phyloP scores from a whole-genome alignment of 1,140 invertebrate genomes.

The Lepeophtheirus salmonis region DNA sequence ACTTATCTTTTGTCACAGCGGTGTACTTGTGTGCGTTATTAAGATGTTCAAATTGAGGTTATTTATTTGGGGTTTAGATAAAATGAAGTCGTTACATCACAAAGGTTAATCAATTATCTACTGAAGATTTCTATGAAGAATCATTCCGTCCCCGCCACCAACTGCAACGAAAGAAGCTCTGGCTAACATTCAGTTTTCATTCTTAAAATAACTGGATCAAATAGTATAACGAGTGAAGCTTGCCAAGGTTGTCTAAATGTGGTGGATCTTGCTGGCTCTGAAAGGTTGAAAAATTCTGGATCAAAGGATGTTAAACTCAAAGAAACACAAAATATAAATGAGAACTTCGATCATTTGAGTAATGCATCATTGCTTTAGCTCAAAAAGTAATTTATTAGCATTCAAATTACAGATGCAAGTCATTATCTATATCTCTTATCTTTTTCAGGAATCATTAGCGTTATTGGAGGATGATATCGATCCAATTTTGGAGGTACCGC shows the following conservation, averaged over 20 bases:
- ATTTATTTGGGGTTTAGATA: too few species aligned
- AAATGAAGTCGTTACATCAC: slow-evolving; percentile 33
- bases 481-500: slow-evolving; percentile 60
- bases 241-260: slow-evolving; percentile 47
- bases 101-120: slow-evolving; percentile 42
- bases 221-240: slow-evolving; percentile 12
- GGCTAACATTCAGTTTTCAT: slow-evolving; percentile 58
- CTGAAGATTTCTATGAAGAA: slow-evolving; percentile 54
- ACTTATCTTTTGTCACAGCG: slow-evolving; percentile 25
- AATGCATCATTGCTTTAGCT: slow-evolving; percentile 67
- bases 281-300: slow-evolving; percentile 56
- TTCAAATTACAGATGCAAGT: too few species aligned
- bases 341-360: slow-evolving; percentile 59
- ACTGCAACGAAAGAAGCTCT: slow-evolving; percentile 38
- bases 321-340: slow-evolving; percentile 77
- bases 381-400: slow-evolving; percentile 41
- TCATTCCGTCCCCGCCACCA: slow-evolving; percentile 40
- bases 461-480: slow-evolving; percentile 51
- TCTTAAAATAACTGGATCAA: slow-evolving; percentile 10
- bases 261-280: slow-evolving; percentile 81
- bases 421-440: too few species aligned
- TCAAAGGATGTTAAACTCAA: slow-evolving; percentile 49
- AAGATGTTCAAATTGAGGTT: slow-evolving; percentile 46
- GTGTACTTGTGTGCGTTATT: slow-evolving; percentile 26
- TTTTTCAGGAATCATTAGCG: slow-evolving; percentile 41